Evolutionary conservation across 2,113 vertebrate genomes (phyloP).

Genomic region (Callithrix jacchus): DNA sequence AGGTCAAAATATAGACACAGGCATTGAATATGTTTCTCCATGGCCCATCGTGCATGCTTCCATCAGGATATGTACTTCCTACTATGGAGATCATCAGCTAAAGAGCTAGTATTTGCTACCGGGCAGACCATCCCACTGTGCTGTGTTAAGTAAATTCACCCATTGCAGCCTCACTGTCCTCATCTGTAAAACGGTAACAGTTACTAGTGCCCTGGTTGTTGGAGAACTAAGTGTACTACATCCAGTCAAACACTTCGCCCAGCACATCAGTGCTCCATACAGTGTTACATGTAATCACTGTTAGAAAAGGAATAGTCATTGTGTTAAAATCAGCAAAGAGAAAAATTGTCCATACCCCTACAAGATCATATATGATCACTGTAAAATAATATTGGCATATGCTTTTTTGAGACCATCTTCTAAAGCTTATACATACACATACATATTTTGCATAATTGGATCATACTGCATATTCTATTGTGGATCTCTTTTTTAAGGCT

Average conservation of each 20-base stretch:
- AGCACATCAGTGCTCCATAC: neutral
- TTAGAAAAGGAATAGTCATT: neutral
- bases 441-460: neutral
- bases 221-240: neutral
- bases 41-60: neutral
- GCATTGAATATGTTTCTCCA: neutral
- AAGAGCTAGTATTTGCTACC: neutral
- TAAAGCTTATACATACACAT: neutral
- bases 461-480: neutral
- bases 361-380: neutral
- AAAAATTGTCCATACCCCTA: neutral
- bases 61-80: accelerated
- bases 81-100: neutral
- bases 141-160: neutral
- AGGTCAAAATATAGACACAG: neutral
- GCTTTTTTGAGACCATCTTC: neutral
- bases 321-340: slow-evolving; percentile 21
- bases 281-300: neutral
- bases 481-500: neutral
- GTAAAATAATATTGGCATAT: neutral
- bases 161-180: neutral
- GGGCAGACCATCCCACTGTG: neutral
- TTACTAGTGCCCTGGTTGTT: neutral
- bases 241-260: neutral
- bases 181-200: neutral